These are phyloP conservation scores for Hemicordylus capensis DNA, from an alignment of 2,113 vertebrate genomes.

Conservation along the genomic window DNA sequence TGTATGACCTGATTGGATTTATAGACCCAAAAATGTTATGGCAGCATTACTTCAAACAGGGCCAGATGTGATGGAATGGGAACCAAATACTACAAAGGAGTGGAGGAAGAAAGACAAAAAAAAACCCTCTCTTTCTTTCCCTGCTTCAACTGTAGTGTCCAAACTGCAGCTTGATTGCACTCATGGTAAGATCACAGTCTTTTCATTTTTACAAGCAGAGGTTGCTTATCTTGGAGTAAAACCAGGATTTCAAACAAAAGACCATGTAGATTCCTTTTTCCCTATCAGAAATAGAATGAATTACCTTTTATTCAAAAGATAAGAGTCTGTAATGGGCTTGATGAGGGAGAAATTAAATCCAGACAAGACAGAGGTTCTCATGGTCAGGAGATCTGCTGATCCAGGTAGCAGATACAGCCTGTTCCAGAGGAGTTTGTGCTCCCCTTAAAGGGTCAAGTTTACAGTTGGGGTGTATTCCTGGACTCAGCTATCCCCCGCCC, in stretches of 20 bases:
- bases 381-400: too few species aligned
- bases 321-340: too few species aligned
- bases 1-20: background rate
- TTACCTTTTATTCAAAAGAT: slow-evolving; percentile 64
- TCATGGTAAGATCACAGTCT: too few species aligned
- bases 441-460: too few species aligned
- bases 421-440: too few species aligned
- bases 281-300: slow-evolving; percentile 56
- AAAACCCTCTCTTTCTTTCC: background rate
- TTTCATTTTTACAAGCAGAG: background rate
- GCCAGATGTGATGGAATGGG: background rate
- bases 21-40: background rate
- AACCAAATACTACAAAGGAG: background rate
- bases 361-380: too few species aligned
- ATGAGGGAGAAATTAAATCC: too few species aligned
- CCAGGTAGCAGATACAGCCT: too few species aligned
- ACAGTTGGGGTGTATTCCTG: too few species aligned
- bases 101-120: too few species aligned
- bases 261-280: background rate
- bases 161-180: background rate
- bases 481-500: too few species aligned
- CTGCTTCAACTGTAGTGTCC: background rate
- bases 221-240: slow-evolving; percentile 46
- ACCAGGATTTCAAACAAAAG: slow-evolving; percentile 59
- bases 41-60: background rate